These are phyloP conservation scores for Pardalotus punctatus DNA, from an alignment of 2,113 vertebrate species.

Conservation along the genomic window DNA sequence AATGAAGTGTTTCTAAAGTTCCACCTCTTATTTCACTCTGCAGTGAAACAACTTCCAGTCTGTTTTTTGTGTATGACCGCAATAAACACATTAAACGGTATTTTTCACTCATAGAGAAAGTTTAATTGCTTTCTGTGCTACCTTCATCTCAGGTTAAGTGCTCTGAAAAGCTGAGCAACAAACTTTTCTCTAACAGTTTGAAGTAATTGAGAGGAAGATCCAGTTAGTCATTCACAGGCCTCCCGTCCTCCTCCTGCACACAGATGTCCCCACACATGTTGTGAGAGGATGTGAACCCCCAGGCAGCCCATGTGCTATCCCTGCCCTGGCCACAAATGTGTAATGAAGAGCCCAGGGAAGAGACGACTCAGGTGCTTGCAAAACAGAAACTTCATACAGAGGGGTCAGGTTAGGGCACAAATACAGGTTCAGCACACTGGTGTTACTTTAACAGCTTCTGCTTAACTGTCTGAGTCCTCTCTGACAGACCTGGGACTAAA, in stretches of 20 bases:
- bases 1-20: not conserved
- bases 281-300: not conserved
- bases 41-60: not conserved
- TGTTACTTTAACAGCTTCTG: not conserved
- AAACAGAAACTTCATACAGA: not conserved
- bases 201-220: not conserved
- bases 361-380: not conserved
- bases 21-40: not conserved
- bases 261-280: rapidly evolving
- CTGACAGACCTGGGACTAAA: not conserved
- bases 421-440: rapidly evolving
- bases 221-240: not conserved
- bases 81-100: not conserved
- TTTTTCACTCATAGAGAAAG: not conserved
- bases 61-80: not conserved
- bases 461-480: not conserved
- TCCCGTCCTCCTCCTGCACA: not conserved
- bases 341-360: not conserved
- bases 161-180: not conserved
- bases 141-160: not conserved
- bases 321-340: rapidly evolving
- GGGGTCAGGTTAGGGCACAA: not conserved
- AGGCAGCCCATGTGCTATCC: not conserved
- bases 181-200: not conserved
- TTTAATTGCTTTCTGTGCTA: not conserved